These are phyloP conservation scores for Thalassoma bifasciatum DNA, from an alignment of 2,113 vertebrate genomes.

Conservation along the genomic window DNA sequence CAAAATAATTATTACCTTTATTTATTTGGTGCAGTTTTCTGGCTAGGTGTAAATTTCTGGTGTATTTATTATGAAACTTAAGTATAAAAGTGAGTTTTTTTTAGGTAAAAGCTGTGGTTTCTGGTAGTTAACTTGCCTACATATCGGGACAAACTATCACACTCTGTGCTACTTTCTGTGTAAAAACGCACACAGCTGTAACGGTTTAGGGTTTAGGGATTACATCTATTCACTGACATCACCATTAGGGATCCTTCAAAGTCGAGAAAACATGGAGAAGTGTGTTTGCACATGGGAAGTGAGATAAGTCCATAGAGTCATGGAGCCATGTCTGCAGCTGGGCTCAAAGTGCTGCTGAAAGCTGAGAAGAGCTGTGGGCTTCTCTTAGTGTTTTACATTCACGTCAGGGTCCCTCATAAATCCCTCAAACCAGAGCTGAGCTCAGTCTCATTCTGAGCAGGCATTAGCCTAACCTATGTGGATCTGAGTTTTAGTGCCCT, in stretches of 20 bases:
- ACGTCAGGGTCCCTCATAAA: conserved; percentile 52
- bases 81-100: too few species aligned
- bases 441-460: conserved; percentile 26
- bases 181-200: too few species aligned
- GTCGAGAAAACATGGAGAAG: too few species aligned
- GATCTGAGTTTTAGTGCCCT: conserved; percentile 40
- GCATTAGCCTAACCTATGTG: conserved; percentile 29
- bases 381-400: conserved; percentile 39
- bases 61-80: too few species aligned
- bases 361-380: conserved; percentile 18
- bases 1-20: too few species aligned
- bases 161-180: too few species aligned
- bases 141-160: too few species aligned
- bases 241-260: too few species aligned
- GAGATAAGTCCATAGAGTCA: conserved; percentile 17
- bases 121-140: too few species aligned
- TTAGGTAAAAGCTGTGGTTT: too few species aligned
- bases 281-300: conserved; percentile 16
- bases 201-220: background rate
- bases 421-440: conserved; percentile 49
- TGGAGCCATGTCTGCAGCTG: conserved; percentile 34
- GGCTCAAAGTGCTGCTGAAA: conserved; percentile 51
- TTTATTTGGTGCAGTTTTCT: too few species aligned
- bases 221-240: background rate
- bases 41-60: too few species aligned